Conservation (phyloP, 1,140 invertebrate genomes). For the Dinoponera quadriceps region DNA sequence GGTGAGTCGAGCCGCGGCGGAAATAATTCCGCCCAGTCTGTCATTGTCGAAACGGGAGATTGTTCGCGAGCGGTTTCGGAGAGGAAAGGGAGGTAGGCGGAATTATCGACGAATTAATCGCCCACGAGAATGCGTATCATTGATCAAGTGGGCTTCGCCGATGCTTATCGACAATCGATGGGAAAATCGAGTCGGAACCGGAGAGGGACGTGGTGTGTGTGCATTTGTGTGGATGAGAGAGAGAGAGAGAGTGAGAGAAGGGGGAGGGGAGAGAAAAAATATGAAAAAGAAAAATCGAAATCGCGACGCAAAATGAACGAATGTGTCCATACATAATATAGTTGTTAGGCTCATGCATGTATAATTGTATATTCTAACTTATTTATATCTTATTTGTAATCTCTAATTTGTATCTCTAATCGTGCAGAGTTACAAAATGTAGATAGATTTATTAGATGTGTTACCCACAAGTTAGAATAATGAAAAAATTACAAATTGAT, state of each 20-base stretch:
- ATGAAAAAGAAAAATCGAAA: no score
- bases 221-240: background rate
- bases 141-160: conserved; percentile 11
- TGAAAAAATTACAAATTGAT: no score
- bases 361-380: no score
- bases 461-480: no score
- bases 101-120: conserved; percentile 31
- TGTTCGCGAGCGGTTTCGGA: conserved; percentile 5
- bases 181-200: background rate
- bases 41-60: conserved; percentile 37
- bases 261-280: no score
- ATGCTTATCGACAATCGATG: conserved; percentile 2
- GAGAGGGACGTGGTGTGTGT: background rate
- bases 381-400: no score
- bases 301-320: no score
- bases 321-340: no score
- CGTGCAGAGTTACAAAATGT: no score
- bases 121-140: conserved; percentile 17
- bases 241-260: background rate
- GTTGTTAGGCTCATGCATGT: no score
- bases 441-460: no score
- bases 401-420: no score
- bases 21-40: conserved; percentile 45
- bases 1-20: conserved; percentile 37
- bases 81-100: background rate